Base-by-base conservation (phyloP, 2,888 invertebrate genomes). In the Synergus laeviventris region DNA sequence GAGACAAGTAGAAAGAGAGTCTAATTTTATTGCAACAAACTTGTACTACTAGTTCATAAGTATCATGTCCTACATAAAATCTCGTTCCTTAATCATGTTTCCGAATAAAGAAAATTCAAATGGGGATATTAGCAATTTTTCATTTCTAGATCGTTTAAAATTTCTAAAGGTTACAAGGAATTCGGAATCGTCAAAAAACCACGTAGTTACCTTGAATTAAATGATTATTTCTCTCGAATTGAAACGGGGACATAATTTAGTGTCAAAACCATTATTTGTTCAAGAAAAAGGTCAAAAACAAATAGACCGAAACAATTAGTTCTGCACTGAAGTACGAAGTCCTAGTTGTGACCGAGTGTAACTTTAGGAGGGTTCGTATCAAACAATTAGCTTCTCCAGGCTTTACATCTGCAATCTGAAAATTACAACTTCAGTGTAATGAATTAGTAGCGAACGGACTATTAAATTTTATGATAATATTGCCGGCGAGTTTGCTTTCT, bases 1-100 rank as follows among this genome's bases (percentile, higher is more conserved):
- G 36, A 36, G n/a, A 66, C 21, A 31, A 70, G 31, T 16, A 16
- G 45, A 21, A 70, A 49, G 49, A 70, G 31, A 49, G 49, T 70
- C 70, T 70, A 16, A 31, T 16, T 70, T n/a, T 31, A 42, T 70
- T 31, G 49, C 70, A 70, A 70, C 9, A 31, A 45, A 36, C 70
- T 49, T 70, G 18, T 31, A 36, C 24, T 49, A 59, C 59, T 24
- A 24, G 14, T 18, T 54, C 18, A 18, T 18, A 4, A 56, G 21
- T 21, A 56, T 14, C 56, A 18, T 56, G 11, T 56, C 21, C 56
- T 56, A 56, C 14, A 56, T 56, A 24, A 56, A 56, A 5, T 18
- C 11, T 56, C 11, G 14, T 21, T 56, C 18, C 12, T 24, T 5
- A 56, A 24, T 24, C 59, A 21, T 12, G 1, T 59, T 24, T 14